phyloP scores from a whole-genome alignment of 1,140 invertebrate species.

The Parasteatoda tepidariorum region DNA sequence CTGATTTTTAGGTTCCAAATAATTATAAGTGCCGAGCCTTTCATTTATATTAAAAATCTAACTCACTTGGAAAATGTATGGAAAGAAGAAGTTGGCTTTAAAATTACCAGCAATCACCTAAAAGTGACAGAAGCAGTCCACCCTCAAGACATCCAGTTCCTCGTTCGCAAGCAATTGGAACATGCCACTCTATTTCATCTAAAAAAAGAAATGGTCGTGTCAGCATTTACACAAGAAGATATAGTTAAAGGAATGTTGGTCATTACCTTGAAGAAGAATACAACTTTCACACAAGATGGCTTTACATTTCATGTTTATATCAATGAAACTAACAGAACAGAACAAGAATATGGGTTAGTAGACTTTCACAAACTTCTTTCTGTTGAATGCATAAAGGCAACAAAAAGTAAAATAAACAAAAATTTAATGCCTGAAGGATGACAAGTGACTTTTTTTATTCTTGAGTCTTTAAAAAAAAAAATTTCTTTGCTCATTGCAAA shows the following conservation, averaged over 20 bases:
- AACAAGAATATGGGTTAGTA: slow-evolving; percentile 31
- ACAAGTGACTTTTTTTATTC: too few relatives aligned
- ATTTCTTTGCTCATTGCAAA: too few relatives aligned
- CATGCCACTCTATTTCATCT: slow-evolving; percentile 29
- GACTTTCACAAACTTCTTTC: too few relatives aligned
- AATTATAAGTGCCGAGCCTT: neutral
- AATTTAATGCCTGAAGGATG: too few relatives aligned
- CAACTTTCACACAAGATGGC: neutral
- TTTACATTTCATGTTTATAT: slow-evolving; percentile 36
- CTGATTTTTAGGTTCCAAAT: slow-evolving; percentile 33
- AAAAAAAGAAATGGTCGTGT: slow-evolving; percentile 26
- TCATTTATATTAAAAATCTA: slow-evolving; percentile 20
- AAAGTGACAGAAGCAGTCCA: slow-evolving; percentile 5
- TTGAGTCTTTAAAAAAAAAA: too few relatives aligned
- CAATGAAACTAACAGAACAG: neutral
- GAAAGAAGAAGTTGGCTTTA: slow-evolving; percentile 20
- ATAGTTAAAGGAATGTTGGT: slow-evolving; percentile 28
- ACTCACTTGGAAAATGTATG: slow-evolving; percentile 26
- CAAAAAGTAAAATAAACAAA: too few relatives aligned
- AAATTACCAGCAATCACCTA: slow-evolving; percentile 34
- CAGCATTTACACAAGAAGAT: slow-evolving; percentile 42
- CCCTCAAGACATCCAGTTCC: neutral
- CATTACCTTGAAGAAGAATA: slow-evolving; percentile 14
- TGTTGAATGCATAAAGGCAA: too few relatives aligned
- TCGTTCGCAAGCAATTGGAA: slow-evolving; percentile 17